Conservation (phyloP, 2,113 vertebrate species). For the Psilopsiagon aurifrons region DNA sequence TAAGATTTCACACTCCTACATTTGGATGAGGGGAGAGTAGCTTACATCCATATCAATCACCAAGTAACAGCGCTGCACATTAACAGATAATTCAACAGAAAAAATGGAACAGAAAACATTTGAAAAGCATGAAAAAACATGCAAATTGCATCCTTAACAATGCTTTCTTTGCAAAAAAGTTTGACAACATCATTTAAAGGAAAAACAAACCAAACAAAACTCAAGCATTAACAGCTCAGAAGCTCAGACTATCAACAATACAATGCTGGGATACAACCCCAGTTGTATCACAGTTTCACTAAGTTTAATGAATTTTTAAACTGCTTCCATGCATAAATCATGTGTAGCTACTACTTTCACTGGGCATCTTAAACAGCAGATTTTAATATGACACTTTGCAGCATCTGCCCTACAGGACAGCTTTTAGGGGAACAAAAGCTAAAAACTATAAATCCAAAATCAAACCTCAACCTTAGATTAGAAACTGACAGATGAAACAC, state of each 20-base stretch:
- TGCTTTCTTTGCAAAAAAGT: background rate
- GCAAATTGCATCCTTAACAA: background rate
- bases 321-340: background rate
- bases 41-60: background rate
- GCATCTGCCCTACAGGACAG: background rate
- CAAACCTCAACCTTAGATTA: background rate
- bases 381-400: background rate
- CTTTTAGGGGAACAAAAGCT: background rate
- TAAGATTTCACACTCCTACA: background rate
- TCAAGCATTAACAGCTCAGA: background rate
- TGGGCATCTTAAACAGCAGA: background rate
- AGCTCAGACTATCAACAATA: constrained; percentile 9
- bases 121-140: background rate
- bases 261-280: background rate
- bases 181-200: background rate
- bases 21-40: background rate
- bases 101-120: background rate
- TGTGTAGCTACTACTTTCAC: background rate
- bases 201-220: background rate
- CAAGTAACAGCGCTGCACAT: background rate
- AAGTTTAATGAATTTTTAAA: background rate
- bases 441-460: background rate
- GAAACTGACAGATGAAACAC: background rate
- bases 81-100: background rate
- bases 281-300: background rate